phyloP scores from a whole-genome alignment of 2,888 invertebrate species.

The Schrankia costaestrigalis region DNA sequence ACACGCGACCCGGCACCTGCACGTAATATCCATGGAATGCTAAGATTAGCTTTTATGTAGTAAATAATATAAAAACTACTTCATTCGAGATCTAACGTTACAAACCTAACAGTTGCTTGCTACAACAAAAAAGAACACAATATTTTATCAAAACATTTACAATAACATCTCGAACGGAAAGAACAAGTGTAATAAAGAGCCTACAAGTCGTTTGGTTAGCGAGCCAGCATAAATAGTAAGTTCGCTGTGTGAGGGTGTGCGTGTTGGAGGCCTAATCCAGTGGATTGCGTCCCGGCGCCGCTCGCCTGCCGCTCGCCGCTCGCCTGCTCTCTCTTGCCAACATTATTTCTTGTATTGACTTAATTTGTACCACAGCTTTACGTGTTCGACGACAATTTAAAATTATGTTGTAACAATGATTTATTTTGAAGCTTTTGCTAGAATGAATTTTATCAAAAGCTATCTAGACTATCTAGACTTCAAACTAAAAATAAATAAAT shows the following conservation, averaged over 20 bases:
- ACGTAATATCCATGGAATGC: too few species aligned
- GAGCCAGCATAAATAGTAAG: conserved; percentile 72
- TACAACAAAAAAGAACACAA: conserved; percentile 56
- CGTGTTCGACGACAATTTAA: conserved; percentile 26
- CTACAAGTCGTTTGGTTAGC: conserved; percentile 77
- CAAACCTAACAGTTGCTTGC: conserved; percentile 34
- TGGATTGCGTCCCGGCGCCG: conserved; percentile 58
- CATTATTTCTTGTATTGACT: conserved; percentile 65
- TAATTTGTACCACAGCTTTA: conserved; percentile 33
- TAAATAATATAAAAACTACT: too few species aligned
- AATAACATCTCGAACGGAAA: conserved; percentile 69
- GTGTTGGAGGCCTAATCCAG: conserved; percentile 71
- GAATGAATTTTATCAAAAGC: too few species aligned
- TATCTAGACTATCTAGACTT: too few species aligned
- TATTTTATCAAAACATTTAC: conserved; percentile 70
- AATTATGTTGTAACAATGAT: conserved; percentile 13
- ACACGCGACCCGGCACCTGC: too few species aligned
- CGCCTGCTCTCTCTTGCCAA: conserved; percentile 40
- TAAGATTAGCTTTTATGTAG: too few species aligned
- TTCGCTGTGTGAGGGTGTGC: conserved; percentile 55
- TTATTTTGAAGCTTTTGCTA: too few species aligned
- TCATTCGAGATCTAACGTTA: conserved; percentile 20
- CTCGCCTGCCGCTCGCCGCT: conserved; percentile 46
- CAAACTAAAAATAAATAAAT: too few species aligned
- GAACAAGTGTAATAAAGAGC: conserved; percentile 79